Evolutionary conservation across 2,888 invertebrate species (phyloP), one percentile per base, ranked within the genome.

Genomic region (Allophyes oxyacanthae): DNA sequence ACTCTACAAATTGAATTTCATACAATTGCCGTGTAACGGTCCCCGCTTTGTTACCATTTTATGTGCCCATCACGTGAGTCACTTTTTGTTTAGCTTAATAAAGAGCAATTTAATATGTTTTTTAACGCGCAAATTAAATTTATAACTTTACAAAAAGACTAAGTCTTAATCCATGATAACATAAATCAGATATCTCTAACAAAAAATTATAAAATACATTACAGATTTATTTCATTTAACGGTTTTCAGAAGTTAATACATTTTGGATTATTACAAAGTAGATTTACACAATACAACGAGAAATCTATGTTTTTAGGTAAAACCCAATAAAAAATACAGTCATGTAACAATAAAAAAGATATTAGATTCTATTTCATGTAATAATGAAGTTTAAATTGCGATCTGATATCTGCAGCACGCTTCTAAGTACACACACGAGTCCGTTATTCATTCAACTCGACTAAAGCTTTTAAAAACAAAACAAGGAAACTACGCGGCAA

Each of bases 1-100:
- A 34, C 46, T 58, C 61, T 68, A 83, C 84, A 89, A 91, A 91
- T 92, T 92, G 85, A 91, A 91, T 90, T 90, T 87, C 70, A 79
- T 84, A 84, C 86, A 78, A 85, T 82, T 81, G 81, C 81, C 79
- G 71, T 78, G 75, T 84, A 85, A 84, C 82, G 84, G 84, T 77
- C 74, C 68, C 66, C 73, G 75, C 77, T 82, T 83, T 81, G 82
- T 86, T 83, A 78, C 74, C 73, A 81, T 79, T 78, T 80, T 78
- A 66, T 70, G 64, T 61, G 55, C 38, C 54, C 70, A 68, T 63
- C 75, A 64, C 63, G 56, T 60, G 57, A 50, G 52, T 45, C 50
- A 50, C 40, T 73, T 78, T 77, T 76, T 76, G 69, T 78, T 79
- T 70, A 68, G 64, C 61, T 53, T 66, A 57, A 75, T 73, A 74